Evolutionary conservation across 2,113 vertebrate genomes (phyloP).

Genomic region (Leptosomus discolor): DNA sequence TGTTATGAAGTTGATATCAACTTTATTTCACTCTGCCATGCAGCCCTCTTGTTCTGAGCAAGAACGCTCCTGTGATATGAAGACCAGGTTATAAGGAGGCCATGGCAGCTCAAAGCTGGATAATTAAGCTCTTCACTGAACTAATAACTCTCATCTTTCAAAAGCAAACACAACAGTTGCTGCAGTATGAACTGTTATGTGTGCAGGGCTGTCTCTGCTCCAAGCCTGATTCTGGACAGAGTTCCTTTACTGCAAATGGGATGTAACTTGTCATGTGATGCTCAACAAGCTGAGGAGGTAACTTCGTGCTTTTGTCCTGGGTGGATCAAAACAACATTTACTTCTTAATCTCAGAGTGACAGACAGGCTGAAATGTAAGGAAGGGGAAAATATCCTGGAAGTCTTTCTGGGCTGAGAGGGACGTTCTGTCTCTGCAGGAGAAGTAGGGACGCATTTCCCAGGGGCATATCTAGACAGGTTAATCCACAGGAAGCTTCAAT

Average conservation of each 20-base stretch:
- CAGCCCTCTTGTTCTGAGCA: neutral
- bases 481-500: neutral
- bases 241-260: neutral
- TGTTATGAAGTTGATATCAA: neutral
- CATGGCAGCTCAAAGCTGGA: neutral
- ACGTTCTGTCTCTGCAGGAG: neutral
- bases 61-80: neutral
- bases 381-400: slow-evolving; percentile 36
- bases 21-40: neutral
- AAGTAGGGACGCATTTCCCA: neutral
- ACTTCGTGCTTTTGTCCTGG: neutral
- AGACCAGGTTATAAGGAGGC: neutral
- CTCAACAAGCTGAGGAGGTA: neutral
- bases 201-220: neutral
- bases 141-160: neutral
- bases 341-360: slow-evolving; percentile 18
- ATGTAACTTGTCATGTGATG: neutral
- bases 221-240: neutral
- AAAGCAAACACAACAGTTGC: neutral
- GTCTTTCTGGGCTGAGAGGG: neutral
- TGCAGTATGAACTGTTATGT: neutral
- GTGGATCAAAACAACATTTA: neutral
- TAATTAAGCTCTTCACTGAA: neutral
- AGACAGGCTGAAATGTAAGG: neutral
- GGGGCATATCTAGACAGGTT: neutral